phyloP scores from a whole-genome alignment of 2,888 invertebrate genomes.

The Villa cingulata region DNA sequence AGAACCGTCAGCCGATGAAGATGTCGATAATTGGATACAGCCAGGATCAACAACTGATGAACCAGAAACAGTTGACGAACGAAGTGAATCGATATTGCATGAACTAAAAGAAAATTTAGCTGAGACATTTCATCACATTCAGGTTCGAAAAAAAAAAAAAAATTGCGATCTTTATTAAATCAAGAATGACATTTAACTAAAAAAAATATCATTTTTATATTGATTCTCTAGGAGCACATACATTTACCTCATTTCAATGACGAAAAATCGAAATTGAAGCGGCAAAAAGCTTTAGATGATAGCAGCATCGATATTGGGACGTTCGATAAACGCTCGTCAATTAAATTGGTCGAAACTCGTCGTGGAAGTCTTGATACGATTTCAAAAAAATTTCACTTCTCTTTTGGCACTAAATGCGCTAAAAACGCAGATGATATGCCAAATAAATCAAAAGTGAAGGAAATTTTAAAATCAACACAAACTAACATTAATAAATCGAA shows the following conservation, averaged over 20 bases:
- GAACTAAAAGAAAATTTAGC: constrained; percentile 26
- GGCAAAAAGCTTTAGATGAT: background rate
- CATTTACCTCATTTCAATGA: constrained; percentile 10
- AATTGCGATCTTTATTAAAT: no score
- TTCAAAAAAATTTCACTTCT: constrained; percentile 17
- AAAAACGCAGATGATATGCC: background rate
- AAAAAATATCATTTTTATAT: no score
- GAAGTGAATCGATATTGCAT: constrained; percentile 21
- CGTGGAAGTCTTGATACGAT: constrained; percentile 33
- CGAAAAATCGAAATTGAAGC: background rate
- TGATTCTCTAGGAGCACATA: constrained; percentile 11
- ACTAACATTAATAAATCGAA: constrained; percentile 9
- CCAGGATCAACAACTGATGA: constrained; percentile 22
- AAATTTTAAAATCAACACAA: constrained; percentile 17
- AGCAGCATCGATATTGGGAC: background rate
- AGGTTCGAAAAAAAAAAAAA: constrained; percentile 13
- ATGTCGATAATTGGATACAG: constrained; percentile 15
- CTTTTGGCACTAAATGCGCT: constrained; percentile 15
- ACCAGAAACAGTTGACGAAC: constrained; percentile 21
- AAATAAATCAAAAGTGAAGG: background rate
- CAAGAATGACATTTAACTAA: no score
- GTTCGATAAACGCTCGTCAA: background rate
- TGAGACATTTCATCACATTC: constrained; percentile 19
- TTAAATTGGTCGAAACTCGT: constrained; percentile 24
- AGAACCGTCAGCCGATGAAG: constrained; percentile 3